Evolutionary conservation across 1,140 invertebrate genomes (phyloP).

Genomic region (Pseudachorutes palmiensis): DNA sequence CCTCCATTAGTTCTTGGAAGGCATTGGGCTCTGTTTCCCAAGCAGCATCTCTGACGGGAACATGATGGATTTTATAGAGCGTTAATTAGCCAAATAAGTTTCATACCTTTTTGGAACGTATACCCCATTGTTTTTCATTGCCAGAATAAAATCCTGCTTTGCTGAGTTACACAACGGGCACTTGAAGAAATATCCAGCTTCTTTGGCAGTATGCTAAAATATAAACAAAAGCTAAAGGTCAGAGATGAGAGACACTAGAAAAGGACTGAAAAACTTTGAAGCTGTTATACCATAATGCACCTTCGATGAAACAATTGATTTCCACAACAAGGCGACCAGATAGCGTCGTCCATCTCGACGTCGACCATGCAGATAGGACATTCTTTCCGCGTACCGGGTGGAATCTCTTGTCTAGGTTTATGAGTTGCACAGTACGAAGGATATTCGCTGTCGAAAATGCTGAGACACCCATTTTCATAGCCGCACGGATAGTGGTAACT

Average conservation of each 20-base stretch:
- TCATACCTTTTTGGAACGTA: slow-evolving; percentile 53
- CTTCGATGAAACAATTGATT: slow-evolving; percentile 47
- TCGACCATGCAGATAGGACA: slow-evolving; percentile 45
- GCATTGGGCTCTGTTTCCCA: slow-evolving; percentile 60
- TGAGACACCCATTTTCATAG: slow-evolving; percentile 46
- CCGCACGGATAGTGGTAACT: slow-evolving; percentile 59
- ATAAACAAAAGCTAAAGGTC: background rate
- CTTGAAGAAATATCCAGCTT: slow-evolving; percentile 42
- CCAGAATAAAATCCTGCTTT: slow-evolving; percentile 48
- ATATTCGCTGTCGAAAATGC: slow-evolving; percentile 52
- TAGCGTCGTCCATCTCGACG: slow-evolving; percentile 39
- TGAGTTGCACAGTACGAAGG: slow-evolving; percentile 43
- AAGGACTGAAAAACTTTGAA: background rate
- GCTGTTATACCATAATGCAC: slow-evolving; percentile 44
- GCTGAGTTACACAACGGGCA: slow-evolving; percentile 61
- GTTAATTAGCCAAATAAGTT: no score
- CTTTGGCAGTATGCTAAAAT: slow-evolving; percentile 11
- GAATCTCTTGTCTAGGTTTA: slow-evolving; percentile 17
- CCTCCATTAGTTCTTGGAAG: slow-evolving; percentile 43
- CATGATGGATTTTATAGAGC: no score
- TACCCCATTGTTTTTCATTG: slow-evolving; percentile 53
- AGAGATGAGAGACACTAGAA: background rate
- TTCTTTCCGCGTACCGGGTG: slow-evolving; percentile 4
- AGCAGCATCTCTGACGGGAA: slow-evolving; percentile 50
- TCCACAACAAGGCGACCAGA: slow-evolving; percentile 49